Percentiles rank a stretch among this genome's conserved stretches.
phyloP scores from a whole-genome alignment of 2,113 vertebrate genomes.

The Athene noctua region DNA sequence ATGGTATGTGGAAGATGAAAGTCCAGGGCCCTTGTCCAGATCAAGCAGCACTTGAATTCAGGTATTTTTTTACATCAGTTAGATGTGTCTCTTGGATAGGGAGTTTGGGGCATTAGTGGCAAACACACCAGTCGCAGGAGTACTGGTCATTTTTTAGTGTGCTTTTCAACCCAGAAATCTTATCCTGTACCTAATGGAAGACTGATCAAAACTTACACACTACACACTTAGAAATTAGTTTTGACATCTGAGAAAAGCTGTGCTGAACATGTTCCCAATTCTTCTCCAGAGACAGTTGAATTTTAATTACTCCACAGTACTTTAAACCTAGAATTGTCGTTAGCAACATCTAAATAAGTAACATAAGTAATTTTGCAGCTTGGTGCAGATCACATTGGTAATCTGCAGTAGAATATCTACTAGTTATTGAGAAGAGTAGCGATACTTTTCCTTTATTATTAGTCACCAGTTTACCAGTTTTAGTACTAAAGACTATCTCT shows the following conservation, averaged over 20 bases:
- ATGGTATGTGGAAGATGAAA: background rate
- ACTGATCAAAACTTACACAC: background rate
- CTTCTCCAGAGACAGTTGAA: background rate
- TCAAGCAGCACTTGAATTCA: background rate
- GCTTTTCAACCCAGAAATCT: background rate
- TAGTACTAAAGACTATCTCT: background rate
- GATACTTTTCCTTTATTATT: background rate
- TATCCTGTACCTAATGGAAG: background rate
- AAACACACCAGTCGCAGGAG: background rate
- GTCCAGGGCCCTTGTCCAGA: background rate
- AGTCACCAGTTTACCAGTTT: background rate
- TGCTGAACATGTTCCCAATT: background rate
- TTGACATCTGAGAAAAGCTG: background rate
- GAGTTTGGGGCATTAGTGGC: background rate
- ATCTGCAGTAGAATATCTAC: background rate
- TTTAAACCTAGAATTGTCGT: background rate
- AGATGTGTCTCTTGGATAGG: background rate
- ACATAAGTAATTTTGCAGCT: background rate
- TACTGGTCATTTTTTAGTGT: background rate
- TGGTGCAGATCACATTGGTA: background rate
- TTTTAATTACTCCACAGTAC: background rate
- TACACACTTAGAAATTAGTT: background rate
- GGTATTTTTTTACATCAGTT: background rate
- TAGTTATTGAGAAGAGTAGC: background rate
- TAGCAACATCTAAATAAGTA: background rate